Evolutionary conservation across 2,113 vertebrate genomes (phyloP), one percentile per base, ranked within the genome.

Genomic region (Eulemur macaco): DNA sequence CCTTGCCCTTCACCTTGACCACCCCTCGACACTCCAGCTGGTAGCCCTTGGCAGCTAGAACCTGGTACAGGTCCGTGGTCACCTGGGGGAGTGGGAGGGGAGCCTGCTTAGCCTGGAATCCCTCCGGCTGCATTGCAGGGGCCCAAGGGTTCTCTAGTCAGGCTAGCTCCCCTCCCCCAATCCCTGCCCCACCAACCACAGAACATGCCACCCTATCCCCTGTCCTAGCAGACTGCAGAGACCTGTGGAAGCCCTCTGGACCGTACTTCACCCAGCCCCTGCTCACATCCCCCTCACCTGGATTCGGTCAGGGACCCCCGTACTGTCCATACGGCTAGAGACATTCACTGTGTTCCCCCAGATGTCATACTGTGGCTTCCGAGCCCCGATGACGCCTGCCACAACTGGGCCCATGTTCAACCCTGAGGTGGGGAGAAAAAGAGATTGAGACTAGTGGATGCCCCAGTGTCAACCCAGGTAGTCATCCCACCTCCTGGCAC

Each of bases 311-410:
- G 99, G 99, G 64, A 99, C 99, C 1, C 99, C 99, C 0, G 99
- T 99, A 98, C 99, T 99, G 98, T 99, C 99, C 99, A 99, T 99
- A 15, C 99, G 99, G 98, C 99, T 99, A 63, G 99, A 99, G 97
- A 99, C 99, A 81, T 99, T 99, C 94, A 99, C 99, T 2, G 99
- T 99, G 98, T 99, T 99, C 77, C 99, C 99, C 99, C 99, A 99
- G 66, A 99, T 99, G 97, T 99, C 99, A 8, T 99, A 99, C 81
- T 99, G 99, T 0, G 99, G 99, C 91, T 99, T 99, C 87, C 99
- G 99, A 5, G 99, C 99, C 47, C 99, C 99, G 25, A 99, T 99
- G 76, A 99, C 99, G 5, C 99, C 99, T 6, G 99, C 99, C 56
- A 99, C 99, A 83, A 99, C 99, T 1, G 99, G 99, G 8, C 99